Base-by-base conservation (phyloP, 2,888 invertebrate species). In the Ormyrus rosae region DNA sequence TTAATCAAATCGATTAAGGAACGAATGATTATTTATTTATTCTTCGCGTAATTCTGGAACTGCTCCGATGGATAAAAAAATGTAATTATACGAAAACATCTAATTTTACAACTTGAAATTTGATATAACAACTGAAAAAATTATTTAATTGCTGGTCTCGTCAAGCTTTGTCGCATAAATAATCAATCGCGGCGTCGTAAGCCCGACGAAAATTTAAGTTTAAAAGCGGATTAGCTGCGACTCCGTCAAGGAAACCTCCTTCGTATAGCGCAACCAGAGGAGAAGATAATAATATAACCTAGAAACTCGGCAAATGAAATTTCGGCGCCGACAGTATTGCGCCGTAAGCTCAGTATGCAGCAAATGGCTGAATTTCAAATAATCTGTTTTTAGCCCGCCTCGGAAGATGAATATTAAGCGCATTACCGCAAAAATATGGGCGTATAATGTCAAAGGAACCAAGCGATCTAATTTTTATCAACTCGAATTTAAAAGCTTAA, bases 261-360 rank as follows among this genome's bases (percentile, higher is more conserved):
- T 46, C 48, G 19, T 19, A 19, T 13, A 13, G 11, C 9, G 8
- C 34, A 13, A 61, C 51, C n/a, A 69, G 65, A 51, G n/a, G 53
- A 67, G 67, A 72, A 67, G 75, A 76, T 76, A 80, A 80, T 76
- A 75, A 75, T 67, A 71, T 80, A 80, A 76, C 75, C 76, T 75
- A 70, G 70, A 80, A 80, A 75, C 67, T 76, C 56, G 71, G 68
- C 53, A 74, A 80, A 80, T 80, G 67, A 76, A 80, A 80, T 80
- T 80, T 74, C 8, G 69, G 51, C 68, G 61, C 13, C 63, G 50
- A n/a, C 53, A 11, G 13, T 61, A 61, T 68, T 65, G 55, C 74
- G 73, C 19, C 13, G 19, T 7, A 48, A 51, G 19, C 19, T 19
- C 48, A 5, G 50, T 5, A 9, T 45, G 34, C 77, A 64, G 63